Evolutionary conservation across 2,113 vertebrate species (phyloP).

Genomic region (Pangasianodon gigas): DNA sequence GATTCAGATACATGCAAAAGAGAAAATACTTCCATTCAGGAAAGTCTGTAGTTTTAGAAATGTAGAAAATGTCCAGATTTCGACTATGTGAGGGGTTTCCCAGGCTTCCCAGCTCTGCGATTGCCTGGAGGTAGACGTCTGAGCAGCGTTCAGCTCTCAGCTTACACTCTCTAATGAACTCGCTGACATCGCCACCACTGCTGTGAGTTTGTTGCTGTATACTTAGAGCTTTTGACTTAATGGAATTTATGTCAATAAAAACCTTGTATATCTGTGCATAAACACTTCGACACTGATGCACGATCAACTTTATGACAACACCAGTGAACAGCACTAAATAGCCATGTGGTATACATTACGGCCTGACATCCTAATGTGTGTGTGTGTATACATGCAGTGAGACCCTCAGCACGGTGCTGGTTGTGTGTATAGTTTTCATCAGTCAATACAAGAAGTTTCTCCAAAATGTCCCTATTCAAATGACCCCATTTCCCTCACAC

Average conservation of each 20-base stretch:
- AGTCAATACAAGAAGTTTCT: constrained; percentile 16
- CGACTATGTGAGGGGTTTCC: background rate
- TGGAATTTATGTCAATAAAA: background rate
- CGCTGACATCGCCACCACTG: background rate
- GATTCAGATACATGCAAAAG: background rate
- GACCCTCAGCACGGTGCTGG: constrained; percentile 19
- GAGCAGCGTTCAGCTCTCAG: constrained; percentile 17
- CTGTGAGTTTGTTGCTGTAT: background rate
- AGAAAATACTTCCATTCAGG: background rate
- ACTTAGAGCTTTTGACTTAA: background rate
- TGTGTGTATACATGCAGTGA: background rate
- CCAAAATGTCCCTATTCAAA: constrained; percentile 19
- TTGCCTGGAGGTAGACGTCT: background rate
- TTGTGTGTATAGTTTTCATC: constrained; percentile 4
- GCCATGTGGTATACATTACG: background rate
- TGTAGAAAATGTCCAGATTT: background rate
- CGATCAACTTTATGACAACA: background rate
- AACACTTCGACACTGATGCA: background rate
- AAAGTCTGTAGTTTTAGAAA: background rate
- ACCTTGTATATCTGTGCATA: background rate
- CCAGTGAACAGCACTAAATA: constrained; percentile 9
- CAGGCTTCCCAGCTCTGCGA: background rate
- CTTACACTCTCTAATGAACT: constrained; percentile 11
- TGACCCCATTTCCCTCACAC: constrained; percentile 14
- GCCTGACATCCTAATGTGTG: background rate